Conservation (phyloP, 1,140 invertebrate genomes). For the Ips typographus region DNA sequence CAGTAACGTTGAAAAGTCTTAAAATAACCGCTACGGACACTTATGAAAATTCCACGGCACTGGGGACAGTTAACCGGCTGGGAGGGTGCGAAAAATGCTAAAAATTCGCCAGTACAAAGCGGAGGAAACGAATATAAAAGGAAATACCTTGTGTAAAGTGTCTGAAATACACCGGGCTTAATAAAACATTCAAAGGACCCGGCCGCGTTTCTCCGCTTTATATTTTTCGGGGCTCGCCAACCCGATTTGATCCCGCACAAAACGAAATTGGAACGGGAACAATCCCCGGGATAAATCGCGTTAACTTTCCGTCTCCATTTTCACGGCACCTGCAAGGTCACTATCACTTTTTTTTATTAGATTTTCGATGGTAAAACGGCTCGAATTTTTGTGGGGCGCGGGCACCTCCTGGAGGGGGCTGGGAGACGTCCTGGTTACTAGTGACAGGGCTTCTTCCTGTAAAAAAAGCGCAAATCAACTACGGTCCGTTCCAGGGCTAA, state of each 20-base stretch:
- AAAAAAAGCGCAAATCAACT: conserved; percentile 23
- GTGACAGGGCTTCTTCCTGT: conserved; percentile 41
- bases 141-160: conserved; percentile 14
- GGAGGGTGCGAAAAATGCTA: conserved; percentile 13
- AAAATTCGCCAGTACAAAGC: conserved; percentile 7
- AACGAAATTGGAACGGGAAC: too few relatives aligned
- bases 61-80: too few relatives aligned
- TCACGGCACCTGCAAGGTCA: background rate
- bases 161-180: conserved; percentile 17
- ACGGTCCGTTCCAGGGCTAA: too few relatives aligned
- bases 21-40: too few relatives aligned
- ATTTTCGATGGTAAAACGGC: conserved; percentile 49
- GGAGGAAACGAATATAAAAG: conserved; percentile 12
- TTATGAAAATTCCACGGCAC: too few relatives aligned
- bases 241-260: too few relatives aligned
- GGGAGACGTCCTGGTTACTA: conserved; percentile 36
- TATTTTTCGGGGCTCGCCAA: too few relatives aligned
- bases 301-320: background rate
- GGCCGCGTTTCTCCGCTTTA: background rate
- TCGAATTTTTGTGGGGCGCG: conserved; percentile 45
- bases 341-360: conserved; percentile 43
- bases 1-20: too few relatives aligned
- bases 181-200: conserved; percentile 17
- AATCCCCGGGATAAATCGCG: too few relatives aligned
- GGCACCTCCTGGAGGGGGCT: conserved; percentile 17